Base-by-base conservation (phyloP, 1,140 invertebrate genomes). In the Drosophila nigrodunni region DNA sequence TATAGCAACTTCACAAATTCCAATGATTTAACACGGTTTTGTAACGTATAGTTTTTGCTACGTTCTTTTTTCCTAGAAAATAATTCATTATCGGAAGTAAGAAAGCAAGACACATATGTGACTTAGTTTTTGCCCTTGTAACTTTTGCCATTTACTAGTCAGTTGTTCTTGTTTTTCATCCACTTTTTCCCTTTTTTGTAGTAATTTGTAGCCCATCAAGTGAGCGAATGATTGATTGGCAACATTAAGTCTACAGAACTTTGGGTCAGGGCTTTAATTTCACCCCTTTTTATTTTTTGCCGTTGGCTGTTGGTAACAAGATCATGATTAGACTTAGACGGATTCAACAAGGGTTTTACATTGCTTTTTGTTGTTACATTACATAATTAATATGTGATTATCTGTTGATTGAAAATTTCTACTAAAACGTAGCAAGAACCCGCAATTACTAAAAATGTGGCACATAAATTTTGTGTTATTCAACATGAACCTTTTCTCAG, bases 221-320 rank as follows among this genome's bases (percentile, higher is more conserved):
- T 46, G 66, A 57, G 72, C 72, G 50, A 74, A 74, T 74, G 72
- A 74, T 74, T 74, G 72, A 74, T 74, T 70, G 72, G 66, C 43
- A 62, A 62, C 66, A 74, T 74, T 70, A 74, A 57, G 58, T 54
- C 50, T 11, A 62, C 15, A 49, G 66, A 70, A 70, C 66, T 74
- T 58, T 49, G 58, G 58, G 52, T 58, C 57, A 55, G 44, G 50
- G 35, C 58, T 58, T 54, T 62, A 34, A 69, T 69, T 55, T 57
- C 52, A 60, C 52, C 50, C 65, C 10, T 52, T 59, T 52, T 34
- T 55, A 18, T 52, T 13, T 6, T 35, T 7, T n/a, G 25, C 4
- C 15, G 4, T 8, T 13, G 11, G 10, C 21, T 43, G 50, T 0
- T 66, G 34, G 30, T 9, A 41, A 35, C 18, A 47, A n/a, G 60